Percentiles rank a stretch among this genome's conserved stretches.
Conservation (phyloP, 2,888 invertebrate species). For the Diaphora mendica region DNA sequence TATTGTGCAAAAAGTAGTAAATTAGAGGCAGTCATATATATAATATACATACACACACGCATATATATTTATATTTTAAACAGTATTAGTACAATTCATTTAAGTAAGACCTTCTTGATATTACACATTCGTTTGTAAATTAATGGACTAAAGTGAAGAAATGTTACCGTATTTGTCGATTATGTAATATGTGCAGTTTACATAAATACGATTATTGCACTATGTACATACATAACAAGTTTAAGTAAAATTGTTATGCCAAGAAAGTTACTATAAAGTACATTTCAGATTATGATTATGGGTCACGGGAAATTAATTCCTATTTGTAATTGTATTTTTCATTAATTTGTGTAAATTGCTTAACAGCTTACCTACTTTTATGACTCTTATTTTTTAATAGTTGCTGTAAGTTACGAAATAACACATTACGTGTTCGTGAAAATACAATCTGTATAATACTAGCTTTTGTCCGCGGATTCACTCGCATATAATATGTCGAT, state of each 20-base stretch:
- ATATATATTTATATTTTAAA: too few species aligned
- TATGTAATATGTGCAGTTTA: slow-evolving; percentile 18
- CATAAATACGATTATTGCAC: slow-evolving; percentile 11
- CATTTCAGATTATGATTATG: neutral
- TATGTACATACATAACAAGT: neutral
- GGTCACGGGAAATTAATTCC: neutral
- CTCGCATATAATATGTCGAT: too few species aligned
- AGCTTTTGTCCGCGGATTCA: too few species aligned
- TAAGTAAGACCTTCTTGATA: neutral
- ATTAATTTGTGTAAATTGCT: neutral
- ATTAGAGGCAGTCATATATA: too few species aligned
- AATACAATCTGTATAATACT: neutral
- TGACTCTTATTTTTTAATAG: too few species aligned
- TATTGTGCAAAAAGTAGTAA: too few species aligned
- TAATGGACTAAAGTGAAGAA: slow-evolving; percentile 6
- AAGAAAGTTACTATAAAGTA: slow-evolving; percentile 1
- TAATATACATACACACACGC: too few species aligned
- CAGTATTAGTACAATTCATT: too few species aligned
- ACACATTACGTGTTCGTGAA: neutral
- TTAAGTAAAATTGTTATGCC: slow-evolving; percentile 2
- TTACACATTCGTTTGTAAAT: neutral
- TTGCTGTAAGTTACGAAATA: neutral
- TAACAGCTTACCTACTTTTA: neutral
- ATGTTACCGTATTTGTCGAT: slow-evolving; percentile 15
- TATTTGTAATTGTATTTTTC: neutral